phyloP scores from a whole-genome alignment of 1,140 invertebrate species.

The Ceratosolen fusciceps region DNA sequence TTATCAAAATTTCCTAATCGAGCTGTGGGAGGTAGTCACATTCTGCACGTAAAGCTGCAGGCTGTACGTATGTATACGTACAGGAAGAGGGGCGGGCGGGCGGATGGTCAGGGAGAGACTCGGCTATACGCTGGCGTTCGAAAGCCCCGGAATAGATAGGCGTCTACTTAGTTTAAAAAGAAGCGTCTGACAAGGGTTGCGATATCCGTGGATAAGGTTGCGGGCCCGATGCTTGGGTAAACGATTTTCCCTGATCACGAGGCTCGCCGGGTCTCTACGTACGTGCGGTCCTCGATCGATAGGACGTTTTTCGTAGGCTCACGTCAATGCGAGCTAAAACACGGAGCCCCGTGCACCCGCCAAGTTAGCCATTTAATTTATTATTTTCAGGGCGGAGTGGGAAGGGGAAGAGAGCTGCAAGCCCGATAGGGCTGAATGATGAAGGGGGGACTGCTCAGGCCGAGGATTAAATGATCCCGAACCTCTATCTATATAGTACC shows the following conservation, averaged over 20 bases:
- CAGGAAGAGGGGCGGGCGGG: too few species aligned
- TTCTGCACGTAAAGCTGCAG: too few species aligned
- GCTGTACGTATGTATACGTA: too few species aligned
- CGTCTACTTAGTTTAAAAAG: slow-evolving; percentile 6
- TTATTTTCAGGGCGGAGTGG: not conserved
- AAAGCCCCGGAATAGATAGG: slow-evolving; percentile 25
- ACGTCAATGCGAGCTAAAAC: slow-evolving; percentile 6
- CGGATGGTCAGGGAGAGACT: not conserved
- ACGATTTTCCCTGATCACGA: slow-evolving; percentile 33
- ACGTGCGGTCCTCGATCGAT: slow-evolving; percentile 12
- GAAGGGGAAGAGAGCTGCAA: not conserved
- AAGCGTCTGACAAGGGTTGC: slow-evolving; percentile 23
- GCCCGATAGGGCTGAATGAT: not conserved
- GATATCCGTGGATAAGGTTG: slow-evolving; percentile 45
- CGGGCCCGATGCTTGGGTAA: slow-evolving; percentile 7
- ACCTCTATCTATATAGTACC: not conserved
- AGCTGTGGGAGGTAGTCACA: too few species aligned
- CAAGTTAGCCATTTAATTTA: not conserved
- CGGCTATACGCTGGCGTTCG: not conserved
- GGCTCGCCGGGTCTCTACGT: not conserved
- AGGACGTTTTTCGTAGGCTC: not conserved
- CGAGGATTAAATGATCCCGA: not conserved
- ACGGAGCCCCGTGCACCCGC: not conserved
- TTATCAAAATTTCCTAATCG: too few species aligned
- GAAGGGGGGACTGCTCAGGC: not conserved